Conservation (phyloP, 2,113 vertebrate species). For the Danionella cerebrum region DNA sequence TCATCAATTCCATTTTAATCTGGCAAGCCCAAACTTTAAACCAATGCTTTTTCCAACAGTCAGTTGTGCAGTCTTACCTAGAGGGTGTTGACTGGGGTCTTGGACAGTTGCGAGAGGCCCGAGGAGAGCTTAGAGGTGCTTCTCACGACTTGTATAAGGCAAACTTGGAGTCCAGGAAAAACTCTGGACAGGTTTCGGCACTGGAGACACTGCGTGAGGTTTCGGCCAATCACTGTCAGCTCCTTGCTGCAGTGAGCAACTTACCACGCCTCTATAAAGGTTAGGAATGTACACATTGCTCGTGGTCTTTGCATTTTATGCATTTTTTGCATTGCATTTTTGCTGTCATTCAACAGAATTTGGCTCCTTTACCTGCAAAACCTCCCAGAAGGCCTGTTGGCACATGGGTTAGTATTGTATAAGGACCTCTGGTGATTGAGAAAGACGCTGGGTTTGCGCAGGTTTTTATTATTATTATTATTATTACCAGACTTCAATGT, state of each 20-base stretch:
- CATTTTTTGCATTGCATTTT: not conserved
- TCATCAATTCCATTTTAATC: not conserved
- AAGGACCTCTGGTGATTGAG: no score
- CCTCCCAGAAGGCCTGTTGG: no score
- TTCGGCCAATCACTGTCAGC: conserved; percentile 70
- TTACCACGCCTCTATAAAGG: conserved; percentile 82
- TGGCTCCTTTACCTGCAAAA: no score
- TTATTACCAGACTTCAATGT: no score
- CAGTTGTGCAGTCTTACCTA: conserved; percentile 87
- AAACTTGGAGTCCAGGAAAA: conserved; percentile 55
- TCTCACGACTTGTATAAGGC: conserved; percentile 67
- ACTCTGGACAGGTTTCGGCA: conserved; percentile 48
- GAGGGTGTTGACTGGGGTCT: conserved; percentile 83
- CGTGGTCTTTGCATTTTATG: not conserved
- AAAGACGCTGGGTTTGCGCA: no score
- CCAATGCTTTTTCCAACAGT: conserved; percentile 55
- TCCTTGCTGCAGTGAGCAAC: conserved; percentile 76
- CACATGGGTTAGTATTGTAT: no score
- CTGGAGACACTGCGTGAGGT: conserved; percentile 68
- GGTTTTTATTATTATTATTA: no score
- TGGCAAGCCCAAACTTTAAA: no score
- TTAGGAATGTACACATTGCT: conserved; percentile 50
- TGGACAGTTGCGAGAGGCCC: conserved; percentile 73
- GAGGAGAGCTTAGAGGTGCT: conserved; percentile 61
- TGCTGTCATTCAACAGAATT: not conserved